These are phyloP conservation scores for Drosophila histrio DNA, from an alignment of 2,888 invertebrate species.

Conservation along the genomic window DNA sequence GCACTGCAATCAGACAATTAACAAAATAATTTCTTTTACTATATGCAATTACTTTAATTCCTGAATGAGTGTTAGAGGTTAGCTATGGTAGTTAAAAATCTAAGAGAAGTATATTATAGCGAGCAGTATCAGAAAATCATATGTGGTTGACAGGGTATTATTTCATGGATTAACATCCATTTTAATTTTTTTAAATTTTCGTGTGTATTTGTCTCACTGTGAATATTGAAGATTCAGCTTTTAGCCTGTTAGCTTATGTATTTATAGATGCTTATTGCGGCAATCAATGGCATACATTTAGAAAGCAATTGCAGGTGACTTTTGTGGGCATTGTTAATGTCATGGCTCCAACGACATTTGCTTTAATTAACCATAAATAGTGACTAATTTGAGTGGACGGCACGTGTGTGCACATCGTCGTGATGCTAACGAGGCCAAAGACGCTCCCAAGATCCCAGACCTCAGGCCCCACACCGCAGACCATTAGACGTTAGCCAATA, in stretches of 20 bases:
- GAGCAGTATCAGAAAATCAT: too few relatives aligned
- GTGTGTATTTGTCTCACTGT: slow-evolving; percentile 8
- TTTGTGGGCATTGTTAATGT: slow-evolving; percentile 22
- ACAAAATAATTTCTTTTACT: too few relatives aligned
- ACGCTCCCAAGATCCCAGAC: not conserved
- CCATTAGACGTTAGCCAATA: slow-evolving; percentile 9
- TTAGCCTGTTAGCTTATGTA: slow-evolving; percentile 15
- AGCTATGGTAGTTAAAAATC: too few relatives aligned
- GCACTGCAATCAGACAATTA: too few relatives aligned
- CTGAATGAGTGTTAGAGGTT: too few relatives aligned
- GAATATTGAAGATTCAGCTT: not conserved
- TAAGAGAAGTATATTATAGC: too few relatives aligned
- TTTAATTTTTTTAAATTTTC: not conserved
- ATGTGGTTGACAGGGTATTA: not conserved
- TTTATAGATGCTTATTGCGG: slow-evolving; percentile 10
- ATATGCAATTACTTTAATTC: too few relatives aligned
- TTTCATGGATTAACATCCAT: not conserved
- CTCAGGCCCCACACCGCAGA: not conserved
- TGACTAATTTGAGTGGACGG: slow-evolving; percentile 52
- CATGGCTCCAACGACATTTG: slow-evolving; percentile 17
- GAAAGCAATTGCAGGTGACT: slow-evolving; percentile 31
- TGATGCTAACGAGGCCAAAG: slow-evolving; percentile 15
- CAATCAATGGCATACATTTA: slow-evolving; percentile 30
- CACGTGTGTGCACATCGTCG: slow-evolving; percentile 50
- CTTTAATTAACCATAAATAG: slow-evolving; percentile 56